Evolutionary conservation across 2,888 invertebrate genomes (phyloP).

Genomic region (Emmelina monodactyla): DNA sequence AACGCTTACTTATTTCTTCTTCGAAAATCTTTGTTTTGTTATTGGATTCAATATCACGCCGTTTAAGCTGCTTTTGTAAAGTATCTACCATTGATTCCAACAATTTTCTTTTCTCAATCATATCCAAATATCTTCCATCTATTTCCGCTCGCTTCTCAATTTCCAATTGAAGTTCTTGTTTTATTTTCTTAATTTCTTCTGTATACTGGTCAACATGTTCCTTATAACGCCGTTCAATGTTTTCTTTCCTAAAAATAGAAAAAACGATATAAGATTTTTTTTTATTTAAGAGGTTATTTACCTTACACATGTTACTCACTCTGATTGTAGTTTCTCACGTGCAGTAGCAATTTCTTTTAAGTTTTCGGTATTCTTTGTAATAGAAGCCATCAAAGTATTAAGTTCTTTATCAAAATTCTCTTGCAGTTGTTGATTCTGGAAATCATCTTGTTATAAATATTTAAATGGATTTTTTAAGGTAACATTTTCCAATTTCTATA

Average conservation of each 20-base stretch:
- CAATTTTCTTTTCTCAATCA: too few relatives aligned
- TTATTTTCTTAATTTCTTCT: constrained; percentile 30
- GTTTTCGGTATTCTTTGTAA: constrained; percentile 35
- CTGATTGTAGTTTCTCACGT: constrained; percentile 39
- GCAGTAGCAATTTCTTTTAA: constrained; percentile 43
- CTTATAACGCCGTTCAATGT: constrained; percentile 35
- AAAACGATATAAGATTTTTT: too few relatives aligned
- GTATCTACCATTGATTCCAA: too few relatives aligned
- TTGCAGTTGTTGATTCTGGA: constrained; percentile 37
- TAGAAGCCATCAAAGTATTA: constrained; percentile 36
- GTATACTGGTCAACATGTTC: constrained; percentile 35
- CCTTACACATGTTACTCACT: too few relatives aligned
- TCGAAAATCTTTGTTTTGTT: too few relatives aligned
- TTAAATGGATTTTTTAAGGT: too few relatives aligned
- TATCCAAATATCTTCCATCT: constrained; percentile 34
- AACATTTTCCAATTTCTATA: too few relatives aligned
- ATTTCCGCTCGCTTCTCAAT: constrained; percentile 31
- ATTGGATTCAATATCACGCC: too few relatives aligned
- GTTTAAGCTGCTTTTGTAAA: too few relatives aligned
- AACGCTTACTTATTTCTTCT: too few relatives aligned
- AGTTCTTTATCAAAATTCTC: constrained; percentile 38
- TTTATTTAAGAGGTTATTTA: too few relatives aligned
- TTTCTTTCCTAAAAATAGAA: constrained; percentile 44
- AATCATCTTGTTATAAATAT: not conserved
- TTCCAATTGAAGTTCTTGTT: constrained; percentile 30